These are phyloP conservation scores for Oryzias sinensis DNA, from an alignment of 2,797 vertebrate species.

Conservation along the genomic window DNA sequence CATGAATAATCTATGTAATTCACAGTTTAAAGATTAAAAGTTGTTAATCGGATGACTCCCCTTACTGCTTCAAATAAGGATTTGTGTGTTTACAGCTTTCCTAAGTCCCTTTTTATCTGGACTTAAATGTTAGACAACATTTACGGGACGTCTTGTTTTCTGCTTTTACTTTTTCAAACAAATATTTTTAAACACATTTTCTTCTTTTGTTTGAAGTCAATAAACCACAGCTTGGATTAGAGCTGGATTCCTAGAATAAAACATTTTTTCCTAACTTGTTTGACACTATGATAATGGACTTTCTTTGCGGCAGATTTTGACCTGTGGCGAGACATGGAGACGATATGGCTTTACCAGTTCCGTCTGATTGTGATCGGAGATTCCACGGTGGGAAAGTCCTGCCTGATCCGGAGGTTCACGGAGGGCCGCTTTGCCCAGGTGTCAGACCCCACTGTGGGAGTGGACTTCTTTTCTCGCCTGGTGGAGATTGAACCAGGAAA, in stretches of 20 bases:
- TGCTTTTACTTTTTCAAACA: too few relatives aligned
- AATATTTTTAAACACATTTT: too few relatives aligned
- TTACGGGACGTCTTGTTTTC: too few relatives aligned
- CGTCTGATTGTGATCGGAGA: slow-evolving; percentile 94
- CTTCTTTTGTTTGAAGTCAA: too few relatives aligned
- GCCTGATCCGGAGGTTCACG: slow-evolving; percentile 93
- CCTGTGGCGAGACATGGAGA: slow-evolving; percentile 82
- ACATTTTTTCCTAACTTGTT: too few relatives aligned
- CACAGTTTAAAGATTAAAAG: slow-evolving; percentile 11
- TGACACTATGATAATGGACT: neutral
- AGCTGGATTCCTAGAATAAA: too few relatives aligned
- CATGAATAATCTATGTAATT: slow-evolving; percentile 7
- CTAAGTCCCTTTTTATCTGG: neutral
- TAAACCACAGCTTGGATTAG: too few relatives aligned
- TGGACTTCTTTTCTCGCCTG: slow-evolving; percentile 95
- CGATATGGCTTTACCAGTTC: slow-evolving; percentile 97
- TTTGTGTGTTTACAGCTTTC: neutral
- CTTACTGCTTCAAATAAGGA: neutral
- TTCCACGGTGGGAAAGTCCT: slow-evolving; percentile 95
- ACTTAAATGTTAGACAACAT: too few relatives aligned
- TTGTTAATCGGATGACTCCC: neutral
- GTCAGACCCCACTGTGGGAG: slow-evolving; percentile 93
- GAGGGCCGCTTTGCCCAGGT: slow-evolving; percentile 93
- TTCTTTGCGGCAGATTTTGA: slow-evolving; percentile 35
- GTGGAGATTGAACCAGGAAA: slow-evolving; percentile 95